These are phyloP conservation scores for Alcedo quadribrachys DNA, from an alignment of 2,797 vertebrate genomes.

Conservation along the genomic window DNA sequence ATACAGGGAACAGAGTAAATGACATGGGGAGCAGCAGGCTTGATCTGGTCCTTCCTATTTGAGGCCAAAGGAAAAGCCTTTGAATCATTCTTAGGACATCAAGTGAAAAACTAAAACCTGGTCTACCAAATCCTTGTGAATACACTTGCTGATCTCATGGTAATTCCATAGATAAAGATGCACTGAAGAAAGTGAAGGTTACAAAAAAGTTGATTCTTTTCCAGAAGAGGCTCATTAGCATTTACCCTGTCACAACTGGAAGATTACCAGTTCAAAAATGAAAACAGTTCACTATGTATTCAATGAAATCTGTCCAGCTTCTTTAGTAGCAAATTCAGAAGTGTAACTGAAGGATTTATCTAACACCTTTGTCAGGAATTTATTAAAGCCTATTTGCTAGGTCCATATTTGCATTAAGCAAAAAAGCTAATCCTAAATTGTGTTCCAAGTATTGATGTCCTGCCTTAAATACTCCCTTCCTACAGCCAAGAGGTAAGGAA, in stretches of 20 bases:
- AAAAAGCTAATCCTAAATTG: neutral
- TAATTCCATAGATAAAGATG: neutral
- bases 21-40: neutral
- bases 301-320: neutral
- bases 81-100: neutral
- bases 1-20: neutral
- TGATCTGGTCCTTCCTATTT: neutral
- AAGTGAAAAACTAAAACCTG: neutral
- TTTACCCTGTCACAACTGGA: neutral
- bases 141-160: neutral
- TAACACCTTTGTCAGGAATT: neutral
- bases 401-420: neutral
- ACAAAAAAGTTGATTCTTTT: neutral
- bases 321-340: neutral
- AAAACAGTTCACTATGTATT: neutral
- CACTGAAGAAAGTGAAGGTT: neutral
- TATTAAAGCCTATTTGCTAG: neutral
- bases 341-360: neutral
- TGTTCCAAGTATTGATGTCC: neutral
- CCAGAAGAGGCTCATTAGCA: neutral
- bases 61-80: neutral
- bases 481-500: neutral
- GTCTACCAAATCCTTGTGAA: neutral
- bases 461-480: neutral
- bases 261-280: neutral